phyloP scores from a whole-genome alignment of 2,113 vertebrate species.

The Ophiodon elongatus region DNA sequence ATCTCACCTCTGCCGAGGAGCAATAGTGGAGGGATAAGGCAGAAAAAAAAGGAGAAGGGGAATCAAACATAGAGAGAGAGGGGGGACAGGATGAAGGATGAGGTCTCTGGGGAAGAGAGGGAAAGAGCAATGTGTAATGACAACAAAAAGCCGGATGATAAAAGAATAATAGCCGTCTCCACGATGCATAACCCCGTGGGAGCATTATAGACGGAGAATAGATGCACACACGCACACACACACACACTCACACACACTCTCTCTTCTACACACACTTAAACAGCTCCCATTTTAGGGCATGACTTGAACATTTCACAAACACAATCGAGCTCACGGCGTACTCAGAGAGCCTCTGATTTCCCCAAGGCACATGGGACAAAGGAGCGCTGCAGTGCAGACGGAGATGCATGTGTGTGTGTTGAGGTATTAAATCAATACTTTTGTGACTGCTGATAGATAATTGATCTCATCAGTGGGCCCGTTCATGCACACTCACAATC shows the following conservation, averaged over 20 bases:
- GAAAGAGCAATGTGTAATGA: constrained; percentile 52
- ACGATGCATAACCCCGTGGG: constrained; percentile 27
- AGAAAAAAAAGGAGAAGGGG: neutral
- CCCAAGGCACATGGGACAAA: constrained; percentile 56
- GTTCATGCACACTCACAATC: constrained; percentile 76
- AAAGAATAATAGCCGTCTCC: constrained; percentile 57
- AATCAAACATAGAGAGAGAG: constrained; percentile 6
- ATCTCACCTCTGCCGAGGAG: constrained; percentile 35
- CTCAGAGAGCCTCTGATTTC: constrained; percentile 61
- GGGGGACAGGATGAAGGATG: constrained; percentile 35
- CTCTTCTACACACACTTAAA: constrained; percentile 41
- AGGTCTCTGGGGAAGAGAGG: constrained; percentile 27
- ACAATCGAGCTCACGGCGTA: constrained; percentile 51
- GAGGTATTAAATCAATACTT: constrained; percentile 73
- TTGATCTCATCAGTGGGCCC: constrained; percentile 76
- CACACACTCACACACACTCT: constrained; percentile 21
- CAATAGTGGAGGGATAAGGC: neutral
- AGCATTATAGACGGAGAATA: constrained; percentile 27
- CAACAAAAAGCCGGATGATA: constrained; percentile 61
- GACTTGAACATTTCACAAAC: constrained; percentile 62
- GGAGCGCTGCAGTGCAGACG: constrained; percentile 41
- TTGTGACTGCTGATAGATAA: constrained; percentile 77
- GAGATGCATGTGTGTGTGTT: neutral
- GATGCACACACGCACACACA: constrained; percentile 25
- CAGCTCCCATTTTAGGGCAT: constrained; percentile 54